Base-by-base conservation (phyloP, 2,113 vertebrate genomes). In the Perca flavescens region DNA sequence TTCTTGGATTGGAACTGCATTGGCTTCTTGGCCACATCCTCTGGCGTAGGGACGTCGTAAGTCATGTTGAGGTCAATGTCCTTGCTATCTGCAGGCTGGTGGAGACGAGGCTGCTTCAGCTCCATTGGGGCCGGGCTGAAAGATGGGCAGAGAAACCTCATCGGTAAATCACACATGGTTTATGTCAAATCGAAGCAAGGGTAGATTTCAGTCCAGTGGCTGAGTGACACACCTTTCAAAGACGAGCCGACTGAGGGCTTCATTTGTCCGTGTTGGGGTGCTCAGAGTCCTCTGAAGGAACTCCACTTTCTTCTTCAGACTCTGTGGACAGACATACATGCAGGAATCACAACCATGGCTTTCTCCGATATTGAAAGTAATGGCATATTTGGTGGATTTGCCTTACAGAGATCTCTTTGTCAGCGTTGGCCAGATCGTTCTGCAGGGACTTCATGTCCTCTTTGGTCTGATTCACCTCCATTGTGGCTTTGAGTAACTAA, bases 251-350 rank as follows among this genome's bases (percentile, higher is more conserved):
- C 96, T 98, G 76, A 99, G 93, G 1, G 96, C 95, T 88, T 99
- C 97, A 4, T 96, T 98, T 34, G 96, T 95, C 70, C 93, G 94
- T 0, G 96, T 96, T 0, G 98, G 97, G 7, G 97, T 95, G 88
- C 95, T 98, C 86, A 99, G 93, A n/a, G 96, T 97, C 89, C 96
- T 97, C 94, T 99, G 98, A 22, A 99, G 92, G 78, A 99, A 95
- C 61, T 92, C 96, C 76, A 99, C 96, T 86, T 98, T 99, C 91
- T 98, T 99, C 87, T 97, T 99, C 74, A 99, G 91, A 90, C 97
- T 98, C 98, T 99, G 87, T 5, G 72, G 63, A 70, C 36, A 79
- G 16, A 76, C 1, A 31, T 2, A 15, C 28, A 80, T 16, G 50
- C 13, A 82, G 22, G 58, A 25, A 61, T 77, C 28, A 66, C 16